These are phyloP conservation scores for Rugalucina vietnamica DNA, from an alignment of 2,888 invertebrate genomes.

Conservation along the genomic window DNA sequence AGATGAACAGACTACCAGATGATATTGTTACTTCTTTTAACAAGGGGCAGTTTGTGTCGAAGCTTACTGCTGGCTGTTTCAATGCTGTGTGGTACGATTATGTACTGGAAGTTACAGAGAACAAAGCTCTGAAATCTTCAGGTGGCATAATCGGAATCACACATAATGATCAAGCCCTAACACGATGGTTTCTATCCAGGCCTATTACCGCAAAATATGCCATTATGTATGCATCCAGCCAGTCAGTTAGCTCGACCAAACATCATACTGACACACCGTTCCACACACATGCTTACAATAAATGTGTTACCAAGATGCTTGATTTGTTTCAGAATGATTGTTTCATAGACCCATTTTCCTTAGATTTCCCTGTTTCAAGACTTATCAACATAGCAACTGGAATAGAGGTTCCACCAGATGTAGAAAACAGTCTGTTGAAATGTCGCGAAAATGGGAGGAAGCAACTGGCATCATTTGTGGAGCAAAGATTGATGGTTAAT, in stretches of 20 bases:
- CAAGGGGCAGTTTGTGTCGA: constrained; percentile 14
- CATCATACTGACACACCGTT: background rate
- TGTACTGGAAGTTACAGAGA: constrained; percentile 24
- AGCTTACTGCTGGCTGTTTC: constrained; percentile 24
- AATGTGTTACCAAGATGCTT: background rate
- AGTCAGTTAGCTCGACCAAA: background rate
- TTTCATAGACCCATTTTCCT: background rate
- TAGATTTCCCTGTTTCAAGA: background rate
- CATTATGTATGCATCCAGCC: background rate
- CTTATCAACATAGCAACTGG: background rate
- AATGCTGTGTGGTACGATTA: constrained; percentile 38
- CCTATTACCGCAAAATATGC: constrained; percentile 22
- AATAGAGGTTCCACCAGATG: background rate
- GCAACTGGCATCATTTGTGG: background rate
- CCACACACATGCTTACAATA: background rate
- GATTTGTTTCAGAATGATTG: background rate
- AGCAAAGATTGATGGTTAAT: background rate
- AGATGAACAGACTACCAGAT: constrained; percentile 25
- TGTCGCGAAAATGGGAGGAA: background rate
- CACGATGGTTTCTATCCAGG: constrained; percentile 32
- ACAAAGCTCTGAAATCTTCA: constrained; percentile 21
- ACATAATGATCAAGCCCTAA: constrained; percentile 17
- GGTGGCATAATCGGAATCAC: constrained; percentile 30
- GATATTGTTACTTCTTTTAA: constrained; percentile 20
- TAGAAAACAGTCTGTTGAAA: background rate